Evolutionary conservation across 2,113 vertebrate genomes (phyloP), one percentile per base, ranked within the genome.

Genomic region (Microtus montanus): DNA sequence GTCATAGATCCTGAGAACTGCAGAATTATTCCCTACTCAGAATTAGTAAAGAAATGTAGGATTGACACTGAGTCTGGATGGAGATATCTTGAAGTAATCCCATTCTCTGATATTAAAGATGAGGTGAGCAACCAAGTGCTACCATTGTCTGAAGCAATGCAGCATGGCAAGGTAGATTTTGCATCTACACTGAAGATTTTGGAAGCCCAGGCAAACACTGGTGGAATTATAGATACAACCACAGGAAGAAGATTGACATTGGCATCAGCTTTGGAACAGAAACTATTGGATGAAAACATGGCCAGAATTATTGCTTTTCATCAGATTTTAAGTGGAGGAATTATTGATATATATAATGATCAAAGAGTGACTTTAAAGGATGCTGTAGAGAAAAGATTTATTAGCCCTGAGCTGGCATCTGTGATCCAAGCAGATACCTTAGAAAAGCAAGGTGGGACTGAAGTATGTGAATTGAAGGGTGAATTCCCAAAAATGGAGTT

Each of bases 11-110:
- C 99, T 0, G 98, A 99, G 83, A 99, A 74, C 73, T 98, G 98
- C 64, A 92, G 1, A 44, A 30, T 99, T 28, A 91, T 99, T 35
- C 99, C 99, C 35, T 99, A 99, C 94, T 98, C 98, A 0, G 99
- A 99, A 77, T 95, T 99, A 78, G 75, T 99, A n/a, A 99, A 98
- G 94, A 99, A 99, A 97, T 99, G 99, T 38, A 99, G 98, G 93
- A 99, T 99, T 71, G 99, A 99, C 89, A 93, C 99, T 28, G 98
- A 99, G 26, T 99, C 99, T 35, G 99, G 99, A 26, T 98, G 99
- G 94, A 98, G 99, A 89, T 99, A 99, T 79, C 97, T 99, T 89
- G 99, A 99, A 96, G 98, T 99, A 58, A 98, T 98, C 96, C 99
- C 98, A 68, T 99, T 99, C 96, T 96, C 96, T 68, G 99, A 98